Evolutionary conservation across 2,113 vertebrate genomes (phyloP), one percentile per base, ranked within the genome.

Genomic region (Mormoops blainvillei): DNA sequence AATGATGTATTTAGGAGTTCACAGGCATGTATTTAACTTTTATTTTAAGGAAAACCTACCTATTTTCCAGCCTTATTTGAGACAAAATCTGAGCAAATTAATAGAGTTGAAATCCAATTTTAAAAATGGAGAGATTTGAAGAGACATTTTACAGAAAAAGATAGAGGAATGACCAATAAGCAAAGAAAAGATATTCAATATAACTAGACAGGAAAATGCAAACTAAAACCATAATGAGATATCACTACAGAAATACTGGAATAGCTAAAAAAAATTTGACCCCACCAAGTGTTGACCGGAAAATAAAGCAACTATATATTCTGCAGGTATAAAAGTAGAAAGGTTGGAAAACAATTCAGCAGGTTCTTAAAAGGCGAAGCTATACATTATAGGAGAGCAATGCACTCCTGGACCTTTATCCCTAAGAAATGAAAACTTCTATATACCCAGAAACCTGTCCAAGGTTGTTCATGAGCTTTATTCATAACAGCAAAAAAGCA

Each of bases 91-190:
- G n/a, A 94, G 31, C 1, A 93, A 5, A 81, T 45, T 85, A 93
- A 70, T 74, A 48, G 43, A 81, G 6, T 43, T 83, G 31, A 78
- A 52, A 18, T 74, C 10, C 15, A 92, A 9, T 61, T 61, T 91
- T 94, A 90, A 22, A 87, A 87, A 91, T 33, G 38, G 41, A 90
- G 87, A 84, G 1, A 50, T 96, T 80, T 54, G 22, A 94, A 89
- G 38, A 90, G 5, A 90, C 0, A n/a, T 6, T 83, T 82, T 24
- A 86, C 7, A 87, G n/a, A 28, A 54, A 76, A 87, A 90, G 5
- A 63, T 24, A 54, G 1, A 71, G 43, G 3, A 82, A 61, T 68
- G 5, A 6, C 12, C 13, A 78, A 56, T 54, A 95, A 91, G 18
- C 28, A 74, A 91, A 82, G 38, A 95, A 86, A 94, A 81, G 5